Evolutionary conservation across 2,113 vertebrate genomes (phyloP).

Genomic region (Hyaena hyaena): DNA sequence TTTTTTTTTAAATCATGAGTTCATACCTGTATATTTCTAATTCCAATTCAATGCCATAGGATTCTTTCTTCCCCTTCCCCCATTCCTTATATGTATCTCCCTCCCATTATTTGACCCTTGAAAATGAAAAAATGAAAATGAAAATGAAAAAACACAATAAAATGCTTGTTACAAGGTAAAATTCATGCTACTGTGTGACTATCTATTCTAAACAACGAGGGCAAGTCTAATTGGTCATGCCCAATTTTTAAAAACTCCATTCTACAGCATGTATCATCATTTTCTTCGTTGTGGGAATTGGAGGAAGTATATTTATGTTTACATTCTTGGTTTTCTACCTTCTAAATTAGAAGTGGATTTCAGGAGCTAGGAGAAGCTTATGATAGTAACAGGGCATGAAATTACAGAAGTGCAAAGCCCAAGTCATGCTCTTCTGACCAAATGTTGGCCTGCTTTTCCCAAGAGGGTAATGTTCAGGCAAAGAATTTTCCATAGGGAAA

Average conservation of each 20-base stretch:
- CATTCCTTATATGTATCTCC: neutral
- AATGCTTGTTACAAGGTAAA: neutral
- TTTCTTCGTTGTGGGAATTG: slow-evolving; percentile 37
- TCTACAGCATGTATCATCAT: slow-evolving; percentile 19
- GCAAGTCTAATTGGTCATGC: neutral
- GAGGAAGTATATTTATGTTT: slow-evolving; percentile 37
- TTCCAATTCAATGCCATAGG: neutral
- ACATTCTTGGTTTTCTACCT: slow-evolving; percentile 49
- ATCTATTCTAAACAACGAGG: neutral
- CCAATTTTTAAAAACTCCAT: neutral
- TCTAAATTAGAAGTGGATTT: slow-evolving; percentile 70
- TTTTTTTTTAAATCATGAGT: neutral
- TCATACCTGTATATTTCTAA: neutral
- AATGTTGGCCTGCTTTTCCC: slow-evolving; percentile 46
- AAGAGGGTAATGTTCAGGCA: neutral
- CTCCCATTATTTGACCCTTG: neutral
- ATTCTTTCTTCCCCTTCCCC: neutral
- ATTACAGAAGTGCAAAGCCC: slow-evolving; percentile 71
- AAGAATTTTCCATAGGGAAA: slow-evolving; percentile 61
- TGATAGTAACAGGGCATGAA: slow-evolving; percentile 70
- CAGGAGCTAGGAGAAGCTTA: slow-evolving; percentile 54
- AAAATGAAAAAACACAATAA: neutral
- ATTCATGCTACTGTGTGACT: neutral
- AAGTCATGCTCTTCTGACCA: slow-evolving; percentile 44
- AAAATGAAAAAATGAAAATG: neutral